Conservation (phyloP, 1,140 invertebrate species). For the Trichomalopsis sarcophagae region DNA sequence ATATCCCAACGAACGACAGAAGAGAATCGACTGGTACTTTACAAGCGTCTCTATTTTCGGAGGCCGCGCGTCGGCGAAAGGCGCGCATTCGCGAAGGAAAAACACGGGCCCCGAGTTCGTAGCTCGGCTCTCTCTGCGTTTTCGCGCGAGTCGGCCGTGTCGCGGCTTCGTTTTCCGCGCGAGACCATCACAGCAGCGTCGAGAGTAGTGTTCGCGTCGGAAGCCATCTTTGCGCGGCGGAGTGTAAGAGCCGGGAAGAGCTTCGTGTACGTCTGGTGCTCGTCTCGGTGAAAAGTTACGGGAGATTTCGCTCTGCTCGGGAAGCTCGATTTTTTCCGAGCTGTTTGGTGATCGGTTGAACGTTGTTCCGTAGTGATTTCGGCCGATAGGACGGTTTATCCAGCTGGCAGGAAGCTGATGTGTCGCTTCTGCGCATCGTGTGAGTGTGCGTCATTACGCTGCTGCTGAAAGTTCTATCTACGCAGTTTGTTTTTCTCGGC, state of each 20-base stretch:
- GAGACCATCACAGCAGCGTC: too few relatives aligned
- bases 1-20: not conserved
- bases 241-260: not conserved
- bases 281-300: not conserved
- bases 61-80: too few relatives aligned
- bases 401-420: conserved; percentile 35
- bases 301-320: not conserved
- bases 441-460: conserved; percentile 38
- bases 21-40: not conserved
- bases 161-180: not conserved
- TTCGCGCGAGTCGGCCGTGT: not conserved
- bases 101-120: not conserved
- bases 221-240: not conserved
- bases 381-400: conserved; percentile 5
- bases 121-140: not conserved
- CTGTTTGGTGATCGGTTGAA: not conserved
- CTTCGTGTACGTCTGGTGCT: not conserved
- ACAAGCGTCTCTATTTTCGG: not conserved
- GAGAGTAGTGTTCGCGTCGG: not conserved
- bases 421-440: conserved; percentile 38
- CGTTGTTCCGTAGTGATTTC: not conserved
- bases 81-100: not conserved
- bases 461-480: not conserved
- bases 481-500: conserved; percentile 1
- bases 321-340: not conserved